These are phyloP conservation scores for Eulacestoma nigropectus DNA, from an alignment of 2,113 vertebrate species.

Conservation along the genomic window DNA sequence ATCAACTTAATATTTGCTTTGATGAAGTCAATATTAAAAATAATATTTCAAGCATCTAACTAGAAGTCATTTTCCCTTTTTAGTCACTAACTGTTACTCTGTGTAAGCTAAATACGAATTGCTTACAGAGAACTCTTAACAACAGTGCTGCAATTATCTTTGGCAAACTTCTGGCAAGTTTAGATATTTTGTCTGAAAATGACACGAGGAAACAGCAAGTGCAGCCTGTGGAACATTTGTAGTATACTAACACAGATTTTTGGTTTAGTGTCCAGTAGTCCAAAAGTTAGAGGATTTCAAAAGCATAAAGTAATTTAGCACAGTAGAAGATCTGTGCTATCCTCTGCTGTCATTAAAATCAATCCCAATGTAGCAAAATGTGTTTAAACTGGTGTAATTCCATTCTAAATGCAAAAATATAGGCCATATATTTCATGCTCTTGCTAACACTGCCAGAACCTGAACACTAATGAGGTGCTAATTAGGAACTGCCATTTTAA, in stretches of 20 bases:
- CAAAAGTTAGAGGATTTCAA: neutral
- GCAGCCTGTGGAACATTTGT: neutral
- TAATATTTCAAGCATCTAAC: neutral
- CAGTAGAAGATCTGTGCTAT: neutral
- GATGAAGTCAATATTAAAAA: neutral
- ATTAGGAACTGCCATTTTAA: slow-evolving; percentile 59
- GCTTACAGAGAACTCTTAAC: neutral
- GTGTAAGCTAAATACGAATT: slow-evolving; percentile 2
- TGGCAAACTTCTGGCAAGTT: slow-evolving; percentile 27
- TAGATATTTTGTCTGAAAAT: slow-evolving; percentile 14
- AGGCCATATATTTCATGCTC: neutral
- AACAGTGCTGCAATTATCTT: neutral
- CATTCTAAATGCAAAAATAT: neutral
- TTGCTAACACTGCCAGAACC: slow-evolving; percentile 23
- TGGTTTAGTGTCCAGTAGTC: neutral
- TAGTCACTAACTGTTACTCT: neutral
- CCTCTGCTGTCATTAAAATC: neutral
- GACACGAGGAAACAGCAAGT: neutral
- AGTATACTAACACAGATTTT: neutral
- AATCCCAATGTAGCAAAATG: neutral
- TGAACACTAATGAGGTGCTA: slow-evolving; percentile 47
- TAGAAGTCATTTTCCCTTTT: neutral
- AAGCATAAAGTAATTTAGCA: neutral
- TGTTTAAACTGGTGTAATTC: neutral
- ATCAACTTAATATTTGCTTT: neutral